These are phyloP conservation scores for Drosophila chauvacae DNA, from an alignment of 1,140 invertebrate species.

Conservation along the genomic window DNA sequence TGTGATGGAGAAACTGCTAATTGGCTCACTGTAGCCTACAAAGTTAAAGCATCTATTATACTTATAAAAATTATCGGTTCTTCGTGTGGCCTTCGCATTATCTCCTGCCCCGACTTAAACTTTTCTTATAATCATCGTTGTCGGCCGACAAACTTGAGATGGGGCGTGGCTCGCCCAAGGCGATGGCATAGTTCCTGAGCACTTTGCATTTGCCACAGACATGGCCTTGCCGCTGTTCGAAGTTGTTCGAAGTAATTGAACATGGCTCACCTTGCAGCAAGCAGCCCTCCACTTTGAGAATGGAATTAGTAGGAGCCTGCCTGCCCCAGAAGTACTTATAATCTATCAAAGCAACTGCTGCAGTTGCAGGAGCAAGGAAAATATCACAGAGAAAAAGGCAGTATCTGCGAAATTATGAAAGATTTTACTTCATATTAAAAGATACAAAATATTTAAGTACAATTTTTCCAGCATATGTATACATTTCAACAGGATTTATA, in stretches of 20 bases:
- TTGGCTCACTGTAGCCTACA: neutral
- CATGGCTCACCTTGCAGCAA: slow-evolving; percentile 41
- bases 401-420: neutral
- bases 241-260: slow-evolving; percentile 55
- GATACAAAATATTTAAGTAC: neutral
- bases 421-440: too few relatives aligned
- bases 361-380: neutral
- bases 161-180: slow-evolving; percentile 34
- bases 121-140: slow-evolving; percentile 46
- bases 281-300: slow-evolving; percentile 21
- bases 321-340: slow-evolving; percentile 16
- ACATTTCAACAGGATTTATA: too few relatives aligned
- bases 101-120: slow-evolving; percentile 19
- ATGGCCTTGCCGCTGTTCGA: slow-evolving; percentile 52
- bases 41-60: slow-evolving; percentile 17
- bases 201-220: slow-evolving; percentile 53
- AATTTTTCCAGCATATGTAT: neutral
- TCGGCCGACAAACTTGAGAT: slow-evolving; percentile 36
- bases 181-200: slow-evolving; percentile 41
- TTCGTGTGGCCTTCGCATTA: slow-evolving; percentile 36
- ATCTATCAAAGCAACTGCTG: slow-evolving; percentile 37
- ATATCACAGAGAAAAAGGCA: neutral
- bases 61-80: slow-evolving; percentile 16
- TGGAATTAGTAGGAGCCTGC: slow-evolving; percentile 1
- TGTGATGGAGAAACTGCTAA: neutral